phyloP scores from a whole-genome alignment of 1,140 invertebrate genomes.

The Eumaeus atala region DNA sequence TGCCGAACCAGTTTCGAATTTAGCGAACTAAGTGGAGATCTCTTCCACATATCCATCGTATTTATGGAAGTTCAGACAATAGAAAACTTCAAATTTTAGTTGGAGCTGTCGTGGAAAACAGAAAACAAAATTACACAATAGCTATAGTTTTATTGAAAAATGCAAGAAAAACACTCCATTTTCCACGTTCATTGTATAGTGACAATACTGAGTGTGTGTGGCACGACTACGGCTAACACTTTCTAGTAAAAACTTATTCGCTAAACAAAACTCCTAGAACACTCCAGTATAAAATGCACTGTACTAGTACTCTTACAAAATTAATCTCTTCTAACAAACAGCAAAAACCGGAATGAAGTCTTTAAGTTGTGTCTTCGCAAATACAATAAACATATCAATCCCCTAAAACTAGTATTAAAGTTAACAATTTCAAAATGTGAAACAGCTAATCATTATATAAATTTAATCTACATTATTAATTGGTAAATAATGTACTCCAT shows the following conservation, averaged over 20 bases:
- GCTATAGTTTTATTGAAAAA: constrained; percentile 19
- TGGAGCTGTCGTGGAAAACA: constrained; percentile 49
- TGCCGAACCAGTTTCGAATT: constrained; percentile 1
- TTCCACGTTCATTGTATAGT: constrained; percentile 41
- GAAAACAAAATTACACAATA: constrained; percentile 44
- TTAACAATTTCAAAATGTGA: constrained; percentile 6
- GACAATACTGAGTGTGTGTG: constrained; percentile 21
- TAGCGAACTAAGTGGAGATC: constrained; percentile 9
- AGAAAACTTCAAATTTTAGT: constrained; percentile 20
- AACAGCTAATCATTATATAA: too few relatives aligned
- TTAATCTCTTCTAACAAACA: background rate
- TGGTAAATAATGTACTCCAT: too few relatives aligned
- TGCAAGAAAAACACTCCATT: constrained; percentile 39
- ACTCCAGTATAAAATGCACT: constrained; percentile 8
- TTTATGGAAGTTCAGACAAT: constrained; percentile 14
- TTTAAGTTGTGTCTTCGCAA: background rate
- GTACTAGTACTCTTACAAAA: background rate
- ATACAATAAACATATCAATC: constrained; percentile 1
- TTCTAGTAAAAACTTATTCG: constrained; percentile 9
- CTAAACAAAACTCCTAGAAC: constrained; percentile 4
- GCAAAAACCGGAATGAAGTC: constrained; percentile 5
- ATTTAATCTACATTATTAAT: too few relatives aligned
- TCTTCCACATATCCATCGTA: constrained; percentile 2
- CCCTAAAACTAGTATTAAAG: background rate
- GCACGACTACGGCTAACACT: background rate